phyloP scores from a whole-genome alignment of 2,888 invertebrate species.

The Cordilura impudica region DNA sequence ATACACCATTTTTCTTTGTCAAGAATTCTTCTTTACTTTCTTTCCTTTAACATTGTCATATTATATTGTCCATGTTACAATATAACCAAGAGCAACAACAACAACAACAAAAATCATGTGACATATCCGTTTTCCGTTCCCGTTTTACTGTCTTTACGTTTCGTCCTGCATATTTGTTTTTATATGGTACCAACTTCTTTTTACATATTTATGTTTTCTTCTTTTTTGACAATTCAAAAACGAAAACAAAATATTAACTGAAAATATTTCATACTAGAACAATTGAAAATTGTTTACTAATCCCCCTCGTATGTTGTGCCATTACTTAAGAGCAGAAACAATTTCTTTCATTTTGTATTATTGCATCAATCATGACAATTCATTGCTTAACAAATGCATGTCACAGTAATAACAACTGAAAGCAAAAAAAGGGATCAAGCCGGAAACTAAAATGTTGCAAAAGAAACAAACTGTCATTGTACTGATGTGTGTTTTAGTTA shows the following conservation, averaged over 20 bases:
- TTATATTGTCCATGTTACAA: slow-evolving; percentile 33
- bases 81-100: background rate
- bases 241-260: background rate
- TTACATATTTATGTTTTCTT: slow-evolving; percentile 11
- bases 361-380: slow-evolving; percentile 59
- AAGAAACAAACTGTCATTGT: slow-evolving; percentile 38
- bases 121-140: slow-evolving; percentile 73
- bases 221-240: slow-evolving; percentile 52
- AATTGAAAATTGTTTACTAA: slow-evolving; percentile 71
- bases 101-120: slow-evolving; percentile 66
- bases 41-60: slow-evolving; percentile 47
- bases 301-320: slow-evolving; percentile 57
- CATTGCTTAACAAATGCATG: slow-evolving; percentile 57
- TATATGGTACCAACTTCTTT: slow-evolving; percentile 36
- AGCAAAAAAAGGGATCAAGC: slow-evolving; percentile 25
- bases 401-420: slow-evolving; percentile 33
- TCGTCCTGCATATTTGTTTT: slow-evolving; percentile 46
- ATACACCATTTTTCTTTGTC: slow-evolving; percentile 36
- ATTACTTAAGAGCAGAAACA: slow-evolving; percentile 14
- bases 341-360: slow-evolving; percentile 30
- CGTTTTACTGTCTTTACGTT: background rate
- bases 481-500: slow-evolving; percentile 40
- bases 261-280: slow-evolving; percentile 59
- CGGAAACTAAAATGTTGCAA: slow-evolving; percentile 20
- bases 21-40: slow-evolving; percentile 11